These are phyloP conservation scores for Drosophila lutescens DNA, from an alignment of 2,888 invertebrate genomes.

Conservation along the genomic window DNA sequence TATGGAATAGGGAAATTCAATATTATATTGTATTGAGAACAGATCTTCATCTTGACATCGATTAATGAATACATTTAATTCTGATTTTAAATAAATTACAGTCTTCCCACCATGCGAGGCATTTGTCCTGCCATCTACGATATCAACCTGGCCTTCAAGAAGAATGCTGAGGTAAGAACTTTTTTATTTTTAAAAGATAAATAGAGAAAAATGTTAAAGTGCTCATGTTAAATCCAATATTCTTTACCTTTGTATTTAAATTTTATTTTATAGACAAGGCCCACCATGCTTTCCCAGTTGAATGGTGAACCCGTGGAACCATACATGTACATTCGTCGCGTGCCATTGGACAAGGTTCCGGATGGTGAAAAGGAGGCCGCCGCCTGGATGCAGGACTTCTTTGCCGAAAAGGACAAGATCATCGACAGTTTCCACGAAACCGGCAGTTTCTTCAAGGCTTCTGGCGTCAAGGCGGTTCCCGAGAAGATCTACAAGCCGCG, in stretches of 20 bases:
- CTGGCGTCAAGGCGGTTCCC: conserved; percentile 88
- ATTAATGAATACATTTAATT: no score
- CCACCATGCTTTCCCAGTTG: conserved; percentile 91
- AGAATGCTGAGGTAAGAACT: conserved; percentile 84
- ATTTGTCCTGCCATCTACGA: conserved; percentile 94
- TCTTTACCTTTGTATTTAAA: background rate
- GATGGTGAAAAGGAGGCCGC: conserved; percentile 89
- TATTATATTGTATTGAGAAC: no score
- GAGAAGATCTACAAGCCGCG: conserved; percentile 87
- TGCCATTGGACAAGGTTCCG: conserved; percentile 92
- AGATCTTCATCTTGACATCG: no score
- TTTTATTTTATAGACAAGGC: conserved; percentile 85
- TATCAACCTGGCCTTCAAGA: conserved; percentile 90
- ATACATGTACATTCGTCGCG: conserved; percentile 91
- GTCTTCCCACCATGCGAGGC: conserved; percentile 91
- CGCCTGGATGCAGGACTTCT: conserved; percentile 92
- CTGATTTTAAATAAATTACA: no score
- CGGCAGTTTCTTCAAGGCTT: conserved; percentile 91
- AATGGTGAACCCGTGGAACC: conserved; percentile 90
- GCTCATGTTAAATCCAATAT: no score
- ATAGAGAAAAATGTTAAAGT: no score
- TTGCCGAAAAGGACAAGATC: conserved; percentile 90
- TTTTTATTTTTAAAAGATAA: background rate
- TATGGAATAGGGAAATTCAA: no score
- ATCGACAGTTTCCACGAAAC: conserved; percentile 84